Conservation (phyloP, 92 coral and sea anemone genomes). For the Parazoanthus atlanticus region DNA sequence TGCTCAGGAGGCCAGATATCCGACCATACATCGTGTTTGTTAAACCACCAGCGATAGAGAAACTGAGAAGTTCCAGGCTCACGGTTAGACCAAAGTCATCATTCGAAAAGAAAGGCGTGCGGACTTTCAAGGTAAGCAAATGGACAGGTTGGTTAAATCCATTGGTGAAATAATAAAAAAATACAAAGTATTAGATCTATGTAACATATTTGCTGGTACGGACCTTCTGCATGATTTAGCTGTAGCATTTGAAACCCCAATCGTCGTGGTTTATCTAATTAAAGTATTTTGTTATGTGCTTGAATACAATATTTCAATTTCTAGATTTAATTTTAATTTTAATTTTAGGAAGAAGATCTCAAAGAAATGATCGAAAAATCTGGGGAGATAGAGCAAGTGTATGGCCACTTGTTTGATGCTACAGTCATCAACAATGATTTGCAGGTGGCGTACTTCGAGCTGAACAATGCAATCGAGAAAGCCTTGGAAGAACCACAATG, state of each 20-base stretch:
- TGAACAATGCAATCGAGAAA: slow-evolving; percentile 65
- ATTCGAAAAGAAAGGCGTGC: slow-evolving; percentile 54
- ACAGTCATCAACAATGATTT: slow-evolving; percentile 84
- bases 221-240: neutral
- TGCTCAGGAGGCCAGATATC: slow-evolving; percentile 74
- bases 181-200: no score
- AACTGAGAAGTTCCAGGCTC: slow-evolving; percentile 79
- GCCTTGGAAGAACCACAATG: slow-evolving; percentile 81
- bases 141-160: no score
- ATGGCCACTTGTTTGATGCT: slow-evolving; percentile 85
- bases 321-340: neutral
- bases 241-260: neutral
- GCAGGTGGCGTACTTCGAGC: slow-evolving; percentile 74
- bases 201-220: no score
- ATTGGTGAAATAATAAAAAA: no score
- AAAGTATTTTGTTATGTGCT: neutral
- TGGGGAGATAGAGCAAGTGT: slow-evolving; percentile 68
- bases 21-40: slow-evolving; percentile 76
- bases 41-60: slow-evolving; percentile 86
- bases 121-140: slow-evolving; percentile 75
- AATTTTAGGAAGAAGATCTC: slow-evolving; percentile 79
- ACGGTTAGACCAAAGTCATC: slow-evolving; percentile 63
- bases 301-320: neutral
- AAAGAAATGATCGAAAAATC: slow-evolving; percentile 82
- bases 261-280: neutral